These are phyloP conservation scores for Oreochromis aureus DNA, from an alignment of 2,113 vertebrate genomes.

Conservation along the genomic window DNA sequence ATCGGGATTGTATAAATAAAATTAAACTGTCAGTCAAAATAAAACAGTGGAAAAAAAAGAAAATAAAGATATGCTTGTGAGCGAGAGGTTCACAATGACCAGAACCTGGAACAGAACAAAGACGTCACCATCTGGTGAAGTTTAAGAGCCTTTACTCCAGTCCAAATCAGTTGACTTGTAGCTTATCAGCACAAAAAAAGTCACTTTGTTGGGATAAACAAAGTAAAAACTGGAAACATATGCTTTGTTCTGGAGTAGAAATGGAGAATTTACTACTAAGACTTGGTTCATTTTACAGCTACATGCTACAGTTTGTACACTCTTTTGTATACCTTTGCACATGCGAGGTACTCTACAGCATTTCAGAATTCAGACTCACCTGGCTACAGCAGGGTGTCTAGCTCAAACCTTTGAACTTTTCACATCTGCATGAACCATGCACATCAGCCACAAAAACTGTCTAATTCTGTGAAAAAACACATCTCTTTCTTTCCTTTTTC, in stretches of 20 bases:
- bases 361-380: neutral
- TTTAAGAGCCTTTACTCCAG: neutral
- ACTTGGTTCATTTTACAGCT: neutral
- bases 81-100: neutral
- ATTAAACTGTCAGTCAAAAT: neutral
- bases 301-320: neutral
- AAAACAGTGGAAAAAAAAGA: fast-evolving
- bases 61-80: neutral
- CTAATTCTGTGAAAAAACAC: neutral
- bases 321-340: neutral
- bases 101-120: neutral
- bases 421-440: neutral
- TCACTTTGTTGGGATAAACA: neutral
- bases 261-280: neutral
- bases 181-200: neutral
- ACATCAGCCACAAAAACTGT: neutral
- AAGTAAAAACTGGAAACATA: neutral
- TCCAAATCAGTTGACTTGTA: neutral
- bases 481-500: neutral
- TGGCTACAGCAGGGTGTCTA: neutral
- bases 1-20: neutral
- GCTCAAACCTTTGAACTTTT: neutral
- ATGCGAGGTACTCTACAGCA: fast-evolving
- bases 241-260: neutral
- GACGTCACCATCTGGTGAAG: neutral